Percentiles rank a stretch among this genome's conserved stretches.
Evolutionary conservation across 2,888 invertebrate species (phyloP).

Genomic region (Blastobasis adustella): DNA sequence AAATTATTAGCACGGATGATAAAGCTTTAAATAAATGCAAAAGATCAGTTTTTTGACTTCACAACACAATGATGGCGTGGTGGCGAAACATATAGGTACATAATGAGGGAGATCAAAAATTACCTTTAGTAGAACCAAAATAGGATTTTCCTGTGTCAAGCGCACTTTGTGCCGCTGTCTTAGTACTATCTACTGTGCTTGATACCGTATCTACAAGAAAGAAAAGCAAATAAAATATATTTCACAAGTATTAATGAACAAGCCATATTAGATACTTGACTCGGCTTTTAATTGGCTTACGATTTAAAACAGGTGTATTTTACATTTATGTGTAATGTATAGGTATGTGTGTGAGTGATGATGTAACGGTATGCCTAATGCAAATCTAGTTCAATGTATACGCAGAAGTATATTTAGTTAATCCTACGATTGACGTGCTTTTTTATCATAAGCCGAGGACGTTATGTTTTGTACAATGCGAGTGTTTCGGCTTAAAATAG

Average conservation of each 20-base stretch:
- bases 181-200: constrained; percentile 18
- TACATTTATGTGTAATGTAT: too few relatives aligned
- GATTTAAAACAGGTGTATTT: too few relatives aligned
- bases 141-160: constrained; percentile 36
- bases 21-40: constrained; percentile 6
- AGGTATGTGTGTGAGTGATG: too few relatives aligned
- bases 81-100: constrained; percentile 8
- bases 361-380: not conserved
- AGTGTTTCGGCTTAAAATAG: constrained; percentile 37
- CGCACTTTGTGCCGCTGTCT: constrained; percentile 32
- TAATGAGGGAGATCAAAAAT: not conserved
- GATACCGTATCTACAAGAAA: constrained; percentile 25
- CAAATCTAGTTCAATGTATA: not conserved
- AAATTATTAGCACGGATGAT: not conserved
- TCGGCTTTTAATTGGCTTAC: constrained; percentile 11
- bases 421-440: constrained; percentile 27
- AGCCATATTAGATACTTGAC: constrained; percentile 8
- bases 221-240: not conserved
- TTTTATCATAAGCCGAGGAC: constrained; percentile 36
- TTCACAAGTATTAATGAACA: not conserved
- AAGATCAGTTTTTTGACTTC: too few relatives aligned
- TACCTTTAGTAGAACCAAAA: constrained; percentile 27
- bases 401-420: constrained; percentile 25
- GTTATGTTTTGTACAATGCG: constrained; percentile 36
- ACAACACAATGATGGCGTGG: constrained; percentile 1